Conservation (phyloP, 2,797 vertebrate species). For the Glyptemys insculpta region DNA sequence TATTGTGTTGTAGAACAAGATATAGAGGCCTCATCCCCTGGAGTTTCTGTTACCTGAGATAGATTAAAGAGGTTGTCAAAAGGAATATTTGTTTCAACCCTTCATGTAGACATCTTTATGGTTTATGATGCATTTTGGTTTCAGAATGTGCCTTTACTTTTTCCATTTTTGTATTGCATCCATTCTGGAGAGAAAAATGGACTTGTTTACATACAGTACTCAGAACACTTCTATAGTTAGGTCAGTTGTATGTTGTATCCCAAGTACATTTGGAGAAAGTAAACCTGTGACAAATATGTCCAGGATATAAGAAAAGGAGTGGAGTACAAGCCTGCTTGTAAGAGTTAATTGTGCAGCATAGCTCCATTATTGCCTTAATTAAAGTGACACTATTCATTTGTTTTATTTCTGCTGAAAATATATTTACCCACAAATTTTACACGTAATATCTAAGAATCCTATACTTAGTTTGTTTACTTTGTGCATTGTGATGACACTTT, state of each 20-base stretch:
- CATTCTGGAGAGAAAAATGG: background rate
- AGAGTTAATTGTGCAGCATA: background rate
- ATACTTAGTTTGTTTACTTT: background rate
- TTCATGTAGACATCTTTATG: background rate
- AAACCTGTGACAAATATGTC: background rate
- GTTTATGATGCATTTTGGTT: background rate
- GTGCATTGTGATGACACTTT: background rate
- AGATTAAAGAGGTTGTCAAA: background rate
- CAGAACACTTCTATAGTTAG: background rate
- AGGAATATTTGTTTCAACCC: background rate
- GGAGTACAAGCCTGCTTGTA: fast-evolving
- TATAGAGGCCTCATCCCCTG: background rate
- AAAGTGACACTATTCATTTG: background rate
- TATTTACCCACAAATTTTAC: background rate
- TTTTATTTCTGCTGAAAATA: background rate
- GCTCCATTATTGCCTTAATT: background rate
- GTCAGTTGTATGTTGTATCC: background rate
- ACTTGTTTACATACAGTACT: background rate
- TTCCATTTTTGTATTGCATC: background rate
- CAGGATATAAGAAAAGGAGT: fast-evolving
- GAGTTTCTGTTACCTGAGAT: background rate
- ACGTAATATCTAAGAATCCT: background rate
- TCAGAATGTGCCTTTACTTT: background rate
- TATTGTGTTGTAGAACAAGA: background rate
- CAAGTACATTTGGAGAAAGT: fast-evolving